Conservation (phyloP, 2,797 vertebrate species). For the Enteromius viviparus region DNA sequence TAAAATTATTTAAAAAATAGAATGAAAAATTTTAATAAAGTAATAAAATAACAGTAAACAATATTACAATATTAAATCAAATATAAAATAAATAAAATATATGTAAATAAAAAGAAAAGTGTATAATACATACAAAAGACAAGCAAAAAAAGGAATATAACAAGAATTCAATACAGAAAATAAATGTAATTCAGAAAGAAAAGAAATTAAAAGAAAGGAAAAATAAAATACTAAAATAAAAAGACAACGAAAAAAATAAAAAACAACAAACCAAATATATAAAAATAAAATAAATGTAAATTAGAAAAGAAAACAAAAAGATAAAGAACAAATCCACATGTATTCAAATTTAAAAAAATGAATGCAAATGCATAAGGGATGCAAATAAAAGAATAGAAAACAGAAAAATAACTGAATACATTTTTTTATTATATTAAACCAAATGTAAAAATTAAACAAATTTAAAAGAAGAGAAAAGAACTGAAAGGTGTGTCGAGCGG, state of each 20-base stretch:
- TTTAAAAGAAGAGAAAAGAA: background rate
- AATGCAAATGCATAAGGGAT: background rate
- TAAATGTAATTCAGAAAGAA: background rate
- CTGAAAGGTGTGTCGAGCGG: background rate
- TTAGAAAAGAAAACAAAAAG: background rate
- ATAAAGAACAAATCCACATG: too few relatives aligned
- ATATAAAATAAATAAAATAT: background rate
- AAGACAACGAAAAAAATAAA: background rate
- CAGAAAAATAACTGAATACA: background rate
- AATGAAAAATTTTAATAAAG: background rate
- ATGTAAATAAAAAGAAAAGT: background rate
- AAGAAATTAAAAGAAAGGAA: too few relatives aligned
- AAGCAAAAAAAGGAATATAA: background rate
- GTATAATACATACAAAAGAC: background rate
- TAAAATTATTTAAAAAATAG: background rate
- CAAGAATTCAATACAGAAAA: background rate
- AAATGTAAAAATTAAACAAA: background rate
- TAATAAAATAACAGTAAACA: background rate
- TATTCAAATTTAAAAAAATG: background rate
- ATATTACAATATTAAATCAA: background rate
- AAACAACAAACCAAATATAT: background rate
- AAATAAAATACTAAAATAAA: too few relatives aligned
- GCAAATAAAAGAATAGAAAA: background rate
- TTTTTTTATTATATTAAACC: background rate
- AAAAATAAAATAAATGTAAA: background rate